phyloP scores from a whole-genome alignment of 1,140 invertebrate species.

The Drosophila kanapiae region DNA sequence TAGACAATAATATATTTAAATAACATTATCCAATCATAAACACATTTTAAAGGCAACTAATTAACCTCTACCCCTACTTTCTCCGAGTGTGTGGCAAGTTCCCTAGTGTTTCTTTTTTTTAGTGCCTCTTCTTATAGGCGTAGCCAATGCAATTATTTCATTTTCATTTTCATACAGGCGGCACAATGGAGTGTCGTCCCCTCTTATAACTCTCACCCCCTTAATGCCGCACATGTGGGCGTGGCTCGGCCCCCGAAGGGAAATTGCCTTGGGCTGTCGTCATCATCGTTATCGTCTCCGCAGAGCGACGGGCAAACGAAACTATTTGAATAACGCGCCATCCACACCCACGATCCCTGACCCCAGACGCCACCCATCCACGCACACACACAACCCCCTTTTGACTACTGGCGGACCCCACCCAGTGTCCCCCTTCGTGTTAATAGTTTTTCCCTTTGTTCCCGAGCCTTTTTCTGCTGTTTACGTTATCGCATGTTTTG shows the following conservation, averaged over 20 bases:
- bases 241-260: conserved; percentile 40
- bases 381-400: not conserved
- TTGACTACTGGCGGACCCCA: not conserved
- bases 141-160: conserved; percentile 79
- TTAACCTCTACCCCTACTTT: not conserved
- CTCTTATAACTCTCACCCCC: not conserved
- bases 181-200: conserved; percentile 4
- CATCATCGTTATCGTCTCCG: conserved; percentile 50
- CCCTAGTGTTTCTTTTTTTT: conserved; percentile 4
- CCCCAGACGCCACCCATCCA: conserved; percentile 1
- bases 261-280: conserved; percentile 60
- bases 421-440: conserved; percentile 57
- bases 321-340: conserved; percentile 80
- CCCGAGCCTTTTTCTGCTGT: conserved; percentile 35
- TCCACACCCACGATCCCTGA: conserved; percentile 44
- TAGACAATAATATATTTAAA: too few species aligned
- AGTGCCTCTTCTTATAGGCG: conserved; percentile 51
- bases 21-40: too few species aligned
- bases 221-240: conserved; percentile 31
- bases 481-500: conserved; percentile 68
- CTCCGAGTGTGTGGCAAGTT: not conserved
- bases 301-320: conserved; percentile 61
- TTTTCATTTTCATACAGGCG: conserved; percentile 63
- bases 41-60: too few species aligned
- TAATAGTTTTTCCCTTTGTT: conserved; percentile 69